Conservation (phyloP, 2,113 vertebrate genomes). For the Microcebus griseorufus region DNA sequence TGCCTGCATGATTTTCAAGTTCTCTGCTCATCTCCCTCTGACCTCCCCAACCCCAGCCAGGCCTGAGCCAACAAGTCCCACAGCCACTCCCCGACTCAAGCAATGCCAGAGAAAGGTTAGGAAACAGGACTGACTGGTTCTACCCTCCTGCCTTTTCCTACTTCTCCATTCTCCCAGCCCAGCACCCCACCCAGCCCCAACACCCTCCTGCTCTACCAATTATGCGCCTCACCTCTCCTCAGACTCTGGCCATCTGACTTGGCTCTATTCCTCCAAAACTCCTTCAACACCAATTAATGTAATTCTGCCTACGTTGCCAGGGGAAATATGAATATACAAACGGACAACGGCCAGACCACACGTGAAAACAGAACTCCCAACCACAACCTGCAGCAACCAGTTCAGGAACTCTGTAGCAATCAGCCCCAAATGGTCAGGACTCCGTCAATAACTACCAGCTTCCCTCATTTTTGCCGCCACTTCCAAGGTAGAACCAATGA, state of each 20-base stretch:
- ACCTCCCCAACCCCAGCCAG: background rate
- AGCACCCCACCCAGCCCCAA: constrained; percentile 22
- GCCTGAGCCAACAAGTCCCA: constrained; percentile 56
- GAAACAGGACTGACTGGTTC: constrained; percentile 71
- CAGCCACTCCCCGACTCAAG: constrained; percentile 22
- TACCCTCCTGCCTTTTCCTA: background rate
- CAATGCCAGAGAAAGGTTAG: constrained; percentile 23
- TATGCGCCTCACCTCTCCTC: background rate
- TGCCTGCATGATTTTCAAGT: background rate
- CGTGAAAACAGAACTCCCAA: background rate
- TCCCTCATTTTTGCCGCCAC: background rate
- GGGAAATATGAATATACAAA: background rate
- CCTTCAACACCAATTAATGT: background rate
- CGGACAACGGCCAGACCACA: background rate
- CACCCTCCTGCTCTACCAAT: background rate
- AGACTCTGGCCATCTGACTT: background rate
- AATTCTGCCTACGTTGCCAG: background rate
- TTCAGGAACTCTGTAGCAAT: background rate
- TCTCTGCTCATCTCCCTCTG: background rate
- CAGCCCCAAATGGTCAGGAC: background rate
- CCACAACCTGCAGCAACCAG: background rate
- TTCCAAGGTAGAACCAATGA: background rate
- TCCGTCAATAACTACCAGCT: background rate
- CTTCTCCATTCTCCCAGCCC: background rate
- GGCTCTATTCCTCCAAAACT: background rate